Evolutionary conservation across 2,113 vertebrate species (phyloP), one percentile per base, ranked within the genome.

Genomic region (Himantopus leucocephalus): DNA sequence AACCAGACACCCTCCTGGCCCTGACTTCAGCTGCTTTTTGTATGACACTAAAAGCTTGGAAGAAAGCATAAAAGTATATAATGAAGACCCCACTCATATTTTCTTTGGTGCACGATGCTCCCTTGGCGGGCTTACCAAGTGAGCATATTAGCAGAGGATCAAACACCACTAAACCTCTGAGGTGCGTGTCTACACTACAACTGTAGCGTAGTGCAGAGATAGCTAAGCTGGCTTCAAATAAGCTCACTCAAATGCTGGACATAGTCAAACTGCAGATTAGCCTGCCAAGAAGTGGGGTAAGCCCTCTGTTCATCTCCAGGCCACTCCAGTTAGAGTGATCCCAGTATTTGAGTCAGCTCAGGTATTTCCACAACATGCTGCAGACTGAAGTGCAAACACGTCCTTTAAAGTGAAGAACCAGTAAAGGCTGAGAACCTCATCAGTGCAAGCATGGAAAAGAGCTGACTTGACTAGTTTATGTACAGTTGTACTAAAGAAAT

Each of bases 151-250:
- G 64, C 29, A 81, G 77, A 78, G 52, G 30, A 58, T 17, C 37
- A 20, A n/a, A 47, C 72, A 62, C 15, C 35, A 12, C 39, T 34
- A n/a, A 78, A 82, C 41, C 1, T 2, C 80, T 14, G 45, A 17
- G 2, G 2, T 71, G n/a, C 0, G 0, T 3, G 1, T 20, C 68
- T 73, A n/a, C 45, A 30, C n/a, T 67, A 9, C 47, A 63, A 5
- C n/a, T 18, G 17, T 2, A 64, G 67, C 5, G 1, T 7, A 37
- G 26, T 4, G 8, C n/a, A 85, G n/a, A 55, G 59, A 16, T 30
- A 30, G 35, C 43, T 68, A 48, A 52, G 30, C 32, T 79, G 66
- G 30, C 67, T 85, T 75, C 24, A 67, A 12, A 9, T 2, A 3
- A 85, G 14, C 29, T 92, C 16, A 8, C 60, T 63, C 45, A 58